Evolutionary conservation across 2,113 vertebrate species (phyloP).

Genomic region (Rhodinocichla rosea): DNA sequence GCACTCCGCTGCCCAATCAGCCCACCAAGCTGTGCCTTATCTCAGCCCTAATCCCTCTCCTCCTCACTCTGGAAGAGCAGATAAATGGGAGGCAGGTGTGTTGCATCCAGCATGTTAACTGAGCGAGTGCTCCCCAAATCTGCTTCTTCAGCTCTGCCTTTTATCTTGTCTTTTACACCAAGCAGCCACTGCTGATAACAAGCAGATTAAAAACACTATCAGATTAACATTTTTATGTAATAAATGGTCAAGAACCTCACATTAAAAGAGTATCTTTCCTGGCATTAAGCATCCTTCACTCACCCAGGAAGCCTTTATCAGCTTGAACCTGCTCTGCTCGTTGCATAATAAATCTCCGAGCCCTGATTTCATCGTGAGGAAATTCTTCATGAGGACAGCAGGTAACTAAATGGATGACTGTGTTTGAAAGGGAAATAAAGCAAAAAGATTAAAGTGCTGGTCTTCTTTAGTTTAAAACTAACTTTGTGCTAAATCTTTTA

Average conservation of each 20-base stretch:
- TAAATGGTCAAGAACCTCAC: slow-evolving; percentile 64
- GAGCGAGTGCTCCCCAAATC: slow-evolving; percentile 29
- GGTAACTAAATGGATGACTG: slow-evolving; percentile 57
- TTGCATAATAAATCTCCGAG: slow-evolving; percentile 50
- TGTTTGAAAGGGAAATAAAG: slow-evolving; percentile 54
- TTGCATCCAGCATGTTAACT: not conserved
- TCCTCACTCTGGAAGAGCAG: not conserved
- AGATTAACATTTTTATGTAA: slow-evolving; percentile 70
- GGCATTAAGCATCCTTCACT: slow-evolving; percentile 65
- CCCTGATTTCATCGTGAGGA: slow-evolving; percentile 53
- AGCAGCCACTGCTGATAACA: slow-evolving; percentile 48
- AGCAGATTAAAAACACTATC: slow-evolving; percentile 68
- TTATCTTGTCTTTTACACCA: slow-evolving; percentile 44
- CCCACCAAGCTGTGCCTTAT: not conserved
- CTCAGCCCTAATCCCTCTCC: not conserved
- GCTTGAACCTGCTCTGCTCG: slow-evolving; percentile 57
- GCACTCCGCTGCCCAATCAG: not conserved
- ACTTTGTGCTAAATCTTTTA: slow-evolving; percentile 26
- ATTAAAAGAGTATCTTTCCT: slow-evolving; percentile 65
- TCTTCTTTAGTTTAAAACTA: slow-evolving; percentile 40
- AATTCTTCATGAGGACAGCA: slow-evolving; percentile 65
- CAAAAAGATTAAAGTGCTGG: slow-evolving; percentile 51
- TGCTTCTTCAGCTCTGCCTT: slow-evolving; percentile 42
- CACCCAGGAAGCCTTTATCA: slow-evolving; percentile 70
- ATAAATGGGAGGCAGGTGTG: slow-evolving; percentile 49